Evolutionary conservation across 2,888 invertebrate genomes (phyloP), one percentile per base, ranked within the genome.

Genomic region (Macaria notata): DNA sequence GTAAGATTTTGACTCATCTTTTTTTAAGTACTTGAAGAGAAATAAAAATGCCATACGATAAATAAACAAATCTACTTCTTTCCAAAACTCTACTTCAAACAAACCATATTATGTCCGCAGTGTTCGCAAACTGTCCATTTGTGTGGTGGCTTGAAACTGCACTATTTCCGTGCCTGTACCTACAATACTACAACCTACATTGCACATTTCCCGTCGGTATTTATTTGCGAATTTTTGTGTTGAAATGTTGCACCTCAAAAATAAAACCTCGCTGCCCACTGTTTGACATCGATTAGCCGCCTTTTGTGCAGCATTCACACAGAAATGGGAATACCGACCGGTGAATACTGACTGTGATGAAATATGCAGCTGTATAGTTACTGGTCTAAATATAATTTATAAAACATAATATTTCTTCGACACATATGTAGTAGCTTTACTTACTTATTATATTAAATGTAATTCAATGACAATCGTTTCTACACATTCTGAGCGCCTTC

Each of bases 221-320:
- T 54, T 46, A 49, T 54, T 45, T 36, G 43, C 19, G 33, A 29
- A 44, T 56, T 61, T 62, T 56, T 31, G 39, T 29, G 53, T 44
- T 54, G 51, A 54, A 57, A 55, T 57, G 38, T 57, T 61, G 56
- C 56, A 54, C 47, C 50, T 48, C 51, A 47, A 50, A 61, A 61
- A 56, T 54, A 58, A 61, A 62, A 62, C 42, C 42, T 53, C 42
- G n/a, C 9, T 44, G 53, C 52, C 19, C 49, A 54, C 55, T 53
- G 57, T 63, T 63, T 61, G 63, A 57, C 64, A 59, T 56, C 56
- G 59, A 61, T 61, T 61, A 54, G 29, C 44, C 33, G 31, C 45
- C 9, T 39, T 47, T 48, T 54, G 56, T 33, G 41, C 8, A 41
- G 46, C 51, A 49, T 42, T 9, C 47, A 39, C 49, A 59, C 7